Evolutionary conservation across 30 jellyfish, hydroid and myxozoan genomes (phyloP), one percentile per base, ranked within the genome.

Genomic region (Pseudorhiza aurosa): DNA sequence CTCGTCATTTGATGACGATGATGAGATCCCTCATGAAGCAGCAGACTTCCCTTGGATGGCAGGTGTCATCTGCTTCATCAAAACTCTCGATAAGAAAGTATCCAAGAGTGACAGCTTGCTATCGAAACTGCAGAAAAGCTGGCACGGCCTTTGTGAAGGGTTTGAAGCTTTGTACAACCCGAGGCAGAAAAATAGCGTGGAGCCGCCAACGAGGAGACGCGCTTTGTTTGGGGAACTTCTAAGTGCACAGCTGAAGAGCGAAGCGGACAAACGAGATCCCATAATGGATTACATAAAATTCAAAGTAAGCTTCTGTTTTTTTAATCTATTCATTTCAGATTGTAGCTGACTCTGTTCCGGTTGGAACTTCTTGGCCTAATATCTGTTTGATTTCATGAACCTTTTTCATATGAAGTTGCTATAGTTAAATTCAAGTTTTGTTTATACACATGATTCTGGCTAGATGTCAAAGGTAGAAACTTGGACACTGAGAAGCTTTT

Each of bases 1-100:
- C 9, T 70, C 84, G n/a, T 62, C 75, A 14, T 82, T 53, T 15
- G 93, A 76, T 40, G 95, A 82, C 7, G 95, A 89, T 9, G 97
- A 82, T 10, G 97, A 89, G 28, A 49, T 60, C 17, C 72, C 85
- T 2, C 85, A 45, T 1, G 99, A 93, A 44, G 79, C 85, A 44
- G 11, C 75, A 40, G 88, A 87, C 45, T 69, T 85, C 40, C 90
- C 97, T 15, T 93, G 99, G 99, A 53, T 84, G 53, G 21, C 64
- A 40, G 75, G 87, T 5, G 65, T 86, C 25, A 56, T 82, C 18
- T 42, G 64, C 46, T 77, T 91, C 39, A 73, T 59, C 37, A 85
- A 79, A 49, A 22, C 82, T 24, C 63, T 68, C 60, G 30, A 81
- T 75, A 1, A 64, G 32, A 62, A 24, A 45, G 37, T 81, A 18